phyloP scores from a whole-genome alignment of 2,888 invertebrate species.

The Nasonia oneida region DNA sequence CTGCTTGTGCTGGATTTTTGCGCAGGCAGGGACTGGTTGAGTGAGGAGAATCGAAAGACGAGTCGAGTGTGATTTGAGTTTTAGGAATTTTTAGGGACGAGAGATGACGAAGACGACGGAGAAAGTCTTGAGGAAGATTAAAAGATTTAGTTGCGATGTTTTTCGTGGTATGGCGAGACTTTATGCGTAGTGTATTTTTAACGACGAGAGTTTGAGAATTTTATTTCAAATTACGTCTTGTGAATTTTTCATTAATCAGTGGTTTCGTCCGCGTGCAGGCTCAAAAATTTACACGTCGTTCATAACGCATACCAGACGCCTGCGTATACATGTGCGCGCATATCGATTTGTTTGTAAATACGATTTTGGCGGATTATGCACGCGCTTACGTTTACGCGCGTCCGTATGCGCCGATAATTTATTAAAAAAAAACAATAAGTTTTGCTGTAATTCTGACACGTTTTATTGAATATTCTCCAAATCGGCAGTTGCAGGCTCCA shows the following conservation, averaged over 20 bases:
- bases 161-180: too few species aligned
- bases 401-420: neutral
- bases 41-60: neutral
- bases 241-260: neutral
- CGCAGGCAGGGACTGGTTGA: neutral
- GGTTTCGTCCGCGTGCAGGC: neutral
- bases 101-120: neutral
- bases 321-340: neutral
- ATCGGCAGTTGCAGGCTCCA: too few species aligned
- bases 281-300: neutral
- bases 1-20: neutral
- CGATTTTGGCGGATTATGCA: constrained; percentile 12
- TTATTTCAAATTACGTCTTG: too few species aligned
- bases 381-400: neutral
- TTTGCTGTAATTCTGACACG: neutral
- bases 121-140: neutral
- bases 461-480: too few species aligned
- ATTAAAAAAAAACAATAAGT: neutral
- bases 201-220: too few species aligned
- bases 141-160: neutral
- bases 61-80: neutral
- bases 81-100: neutral
- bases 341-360: constrained; percentile 15
- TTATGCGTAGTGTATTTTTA: too few species aligned
- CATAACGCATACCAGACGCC: neutral